These are phyloP conservation scores for Brachylomia viminalis DNA, from an alignment of 2,888 invertebrate species.

Conservation along the genomic window DNA sequence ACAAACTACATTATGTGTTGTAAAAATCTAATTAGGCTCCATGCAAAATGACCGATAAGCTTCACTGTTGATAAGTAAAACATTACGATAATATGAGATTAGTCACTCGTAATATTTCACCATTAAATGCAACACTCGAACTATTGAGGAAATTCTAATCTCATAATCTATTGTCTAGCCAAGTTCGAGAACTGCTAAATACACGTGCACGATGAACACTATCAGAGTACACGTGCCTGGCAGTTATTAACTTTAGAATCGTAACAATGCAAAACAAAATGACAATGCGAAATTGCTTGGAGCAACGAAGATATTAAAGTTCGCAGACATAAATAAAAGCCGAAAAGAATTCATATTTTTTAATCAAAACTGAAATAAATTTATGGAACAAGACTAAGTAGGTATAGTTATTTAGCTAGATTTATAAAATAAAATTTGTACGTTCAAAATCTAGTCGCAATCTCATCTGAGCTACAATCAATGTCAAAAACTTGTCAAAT, in stretches of 20 bases:
- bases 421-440: background rate
- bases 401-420: background rate
- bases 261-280: constrained; percentile 28
- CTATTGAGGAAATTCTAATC: background rate
- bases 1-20: background rate
- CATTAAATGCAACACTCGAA: background rate
- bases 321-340: constrained; percentile 50
- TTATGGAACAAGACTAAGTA: background rate
- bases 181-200: background rate
- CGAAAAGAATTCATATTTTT: constrained; percentile 10
- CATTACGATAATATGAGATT: background rate
- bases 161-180: constrained; percentile 3
- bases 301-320: constrained; percentile 46
- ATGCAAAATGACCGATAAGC: background rate
- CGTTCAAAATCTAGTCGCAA: too few species aligned
- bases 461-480: too few species aligned
- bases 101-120: background rate
- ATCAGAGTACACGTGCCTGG: constrained; percentile 17
- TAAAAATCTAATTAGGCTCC: background rate
- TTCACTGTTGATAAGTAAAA: background rate
- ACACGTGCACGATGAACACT: background rate
- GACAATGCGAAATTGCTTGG: constrained; percentile 32
- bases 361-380: constrained; percentile 9
- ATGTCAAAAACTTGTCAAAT: too few species aligned
- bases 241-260: constrained; percentile 32